phyloP scores from a whole-genome alignment of 2,797 vertebrate species.

The Lindbergichthys nudifrons region DNA sequence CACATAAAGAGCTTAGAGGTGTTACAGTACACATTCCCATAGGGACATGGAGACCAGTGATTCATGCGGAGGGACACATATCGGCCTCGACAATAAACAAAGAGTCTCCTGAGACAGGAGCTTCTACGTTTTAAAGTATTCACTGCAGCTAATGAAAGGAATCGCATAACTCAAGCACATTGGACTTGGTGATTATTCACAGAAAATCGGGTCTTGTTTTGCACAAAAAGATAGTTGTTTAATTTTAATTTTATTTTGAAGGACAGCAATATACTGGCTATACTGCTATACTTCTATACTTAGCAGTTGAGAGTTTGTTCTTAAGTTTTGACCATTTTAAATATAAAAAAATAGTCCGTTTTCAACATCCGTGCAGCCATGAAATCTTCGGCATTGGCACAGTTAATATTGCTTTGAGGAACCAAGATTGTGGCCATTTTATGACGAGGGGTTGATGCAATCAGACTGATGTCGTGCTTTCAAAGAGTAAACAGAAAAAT shows the following conservation, averaged over 20 bases:
- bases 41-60: slow-evolving; percentile 58
- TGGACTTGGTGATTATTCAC: slow-evolving; percentile 74
- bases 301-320: slow-evolving; percentile 34
- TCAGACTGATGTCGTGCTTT: slow-evolving; percentile 41
- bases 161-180: slow-evolving; percentile 76
- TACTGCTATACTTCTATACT: background rate
- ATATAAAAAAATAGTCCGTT: background rate
- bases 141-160: slow-evolving; percentile 68
- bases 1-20: slow-evolving; percentile 61
- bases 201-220: slow-evolving; percentile 46
- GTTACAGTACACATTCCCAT: slow-evolving; percentile 65
- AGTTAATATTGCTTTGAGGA: background rate
- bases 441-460: slow-evolving; percentile 9
- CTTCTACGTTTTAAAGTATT: slow-evolving; percentile 62
- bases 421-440: background rate
- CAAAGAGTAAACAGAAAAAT: slow-evolving; percentile 30
- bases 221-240: slow-evolving; percentile 13
- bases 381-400: background rate
- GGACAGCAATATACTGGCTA: background rate
- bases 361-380: background rate
- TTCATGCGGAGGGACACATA: slow-evolving; percentile 57
- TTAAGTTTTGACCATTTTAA: slow-evolving; percentile 44
- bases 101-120: slow-evolving; percentile 69
- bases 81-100: slow-evolving; percentile 69
- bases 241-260: background rate